A percentile compares a stretch with the other conserved stretches of the same genome.
phyloP scores from a whole-genome alignment of 2,797 vertebrate genomes.

The Manis pentadactyla region DNA sequence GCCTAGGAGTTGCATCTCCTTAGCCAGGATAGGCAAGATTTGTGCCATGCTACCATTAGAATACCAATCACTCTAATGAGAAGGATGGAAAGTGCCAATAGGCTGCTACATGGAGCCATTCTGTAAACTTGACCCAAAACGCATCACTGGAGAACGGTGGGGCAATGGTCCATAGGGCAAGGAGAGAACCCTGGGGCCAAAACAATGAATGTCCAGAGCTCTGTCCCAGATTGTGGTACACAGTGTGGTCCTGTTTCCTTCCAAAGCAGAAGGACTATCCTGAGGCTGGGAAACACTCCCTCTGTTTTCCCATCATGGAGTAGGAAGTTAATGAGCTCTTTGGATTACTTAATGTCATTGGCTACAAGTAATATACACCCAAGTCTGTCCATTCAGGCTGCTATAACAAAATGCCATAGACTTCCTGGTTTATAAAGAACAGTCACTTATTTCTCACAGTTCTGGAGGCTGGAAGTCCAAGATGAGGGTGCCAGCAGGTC shows the following conservation, averaged over 20 bases:
- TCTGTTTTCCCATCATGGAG: not conserved
- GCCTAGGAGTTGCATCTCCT: not conserved
- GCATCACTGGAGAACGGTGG: not conserved
- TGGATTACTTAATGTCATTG: not conserved
- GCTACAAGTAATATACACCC: not conserved
- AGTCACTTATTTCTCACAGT: not conserved
- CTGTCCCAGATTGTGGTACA: not conserved
- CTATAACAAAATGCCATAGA: not conserved
- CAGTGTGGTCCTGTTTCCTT: not conserved
- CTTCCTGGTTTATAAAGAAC: not conserved
- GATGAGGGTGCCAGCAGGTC: not conserved
- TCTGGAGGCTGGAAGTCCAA: not conserved
- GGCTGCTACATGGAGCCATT: not conserved
- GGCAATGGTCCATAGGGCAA: too few species aligned
- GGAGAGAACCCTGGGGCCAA: not conserved
- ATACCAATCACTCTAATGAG: not conserved
- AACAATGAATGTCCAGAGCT: not conserved
- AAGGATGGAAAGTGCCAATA: not conserved
- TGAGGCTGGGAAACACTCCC: not conserved
- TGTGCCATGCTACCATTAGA: not conserved
- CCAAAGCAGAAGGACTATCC: not conserved
- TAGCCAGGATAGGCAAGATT: rapidly evolving
- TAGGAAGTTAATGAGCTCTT: not conserved
- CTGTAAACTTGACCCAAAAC: not conserved
- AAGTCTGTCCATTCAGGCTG: not conserved